Base-by-base conservation (phyloP, 1,140 invertebrate species). In the Harpegnathos saltator region DNA sequence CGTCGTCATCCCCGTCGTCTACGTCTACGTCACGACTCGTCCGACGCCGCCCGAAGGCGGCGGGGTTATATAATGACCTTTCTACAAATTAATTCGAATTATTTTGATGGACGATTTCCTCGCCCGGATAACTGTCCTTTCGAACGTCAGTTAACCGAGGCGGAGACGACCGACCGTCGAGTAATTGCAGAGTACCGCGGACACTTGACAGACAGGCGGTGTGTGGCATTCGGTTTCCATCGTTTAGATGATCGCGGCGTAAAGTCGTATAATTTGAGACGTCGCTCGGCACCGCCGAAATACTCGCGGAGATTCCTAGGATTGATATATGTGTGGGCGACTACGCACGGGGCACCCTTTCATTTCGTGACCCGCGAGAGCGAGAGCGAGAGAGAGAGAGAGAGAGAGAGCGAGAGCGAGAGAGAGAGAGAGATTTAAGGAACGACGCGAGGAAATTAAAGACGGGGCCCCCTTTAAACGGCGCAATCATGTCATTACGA, bases 61-160 rank as follows among this genome's bases (percentile, higher is more conserved):
- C 22, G 17, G 72, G 12, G 77, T 58, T 54, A n/a, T n/a, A n/a
- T n/a, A 48, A 74, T 38, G 26, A 38, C 26, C 62, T 0, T 74
- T 72, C 26, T 29, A 58, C 72, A 88, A 91, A 92, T 92, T 91
- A 91, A 92, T 92, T 91, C 87, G 85, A 91, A 91, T 92, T 89
- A 91, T 90, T 92, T 90, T 90, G 90, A 93, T 91, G 80, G 88
- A 89, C 78, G 66, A 86, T 91, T 93, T 93, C 88, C 91, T 89
- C 85, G 38, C 29, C n/a, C 62, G 54, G 56, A 81, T 81, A 71
- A 85, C 72, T 65, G 90, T 91, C 88, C 63, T 81, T 85, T 71
- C 19, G 17, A 66, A 77, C 17, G 33, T 81, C 73, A 66, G 86
- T 84, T 82, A 69, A 61, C 24, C 26, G 84, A 82, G 12, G 7